Evolutionary conservation across 2,888 invertebrate species (phyloP), one percentile per base, ranked within the genome.

Genomic region (Ceriagrion tenellum): DNA sequence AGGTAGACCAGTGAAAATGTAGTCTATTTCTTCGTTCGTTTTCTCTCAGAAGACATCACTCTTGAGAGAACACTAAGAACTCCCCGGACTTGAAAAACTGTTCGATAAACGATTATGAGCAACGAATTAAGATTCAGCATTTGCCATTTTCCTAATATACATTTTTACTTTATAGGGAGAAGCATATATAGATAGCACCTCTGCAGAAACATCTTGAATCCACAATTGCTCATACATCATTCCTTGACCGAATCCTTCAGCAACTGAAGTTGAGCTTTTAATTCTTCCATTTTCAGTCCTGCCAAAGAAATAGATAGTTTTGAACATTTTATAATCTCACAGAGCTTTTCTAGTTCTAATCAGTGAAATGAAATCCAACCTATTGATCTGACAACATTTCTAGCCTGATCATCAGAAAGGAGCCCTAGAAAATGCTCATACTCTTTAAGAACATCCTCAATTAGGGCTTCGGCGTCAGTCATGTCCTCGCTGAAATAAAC

Each of bases 401-500:
- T 95, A 59, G 95, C 95, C 95, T 96, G 96, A 89, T 96, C 95
- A 55, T 96, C 96, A 55, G 96, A 96, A 47, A 96, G 95, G 95
- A 96, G 95, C 18, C 59, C 95, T 93, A 96, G 95, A 55, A 96
- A 95, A 23, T 95, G 95, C 55, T 96, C 95, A 95, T 96, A 96
- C 88, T 96, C 96, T 35, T 96, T 95, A 55, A 96, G 95, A 40
- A 96, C 96, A 88, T 96, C 96, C 55, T 95, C 95, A 4, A 96
- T 96, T 59, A 96, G 96, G 30, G 96, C 95, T 95, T 96, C 96
- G 20, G 96, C 96, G 88, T 96, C 96, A 95, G 96, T 96, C 96
- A 96, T 96, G 95, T 96, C 96, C 20, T 96, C 96, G 59, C 96
- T 96, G 95, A 96, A 96, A 95, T 96, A 96, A 16, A 96, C 96